Conservation (phyloP, 2,888 invertebrate species). For the Isoperla grammatica region DNA sequence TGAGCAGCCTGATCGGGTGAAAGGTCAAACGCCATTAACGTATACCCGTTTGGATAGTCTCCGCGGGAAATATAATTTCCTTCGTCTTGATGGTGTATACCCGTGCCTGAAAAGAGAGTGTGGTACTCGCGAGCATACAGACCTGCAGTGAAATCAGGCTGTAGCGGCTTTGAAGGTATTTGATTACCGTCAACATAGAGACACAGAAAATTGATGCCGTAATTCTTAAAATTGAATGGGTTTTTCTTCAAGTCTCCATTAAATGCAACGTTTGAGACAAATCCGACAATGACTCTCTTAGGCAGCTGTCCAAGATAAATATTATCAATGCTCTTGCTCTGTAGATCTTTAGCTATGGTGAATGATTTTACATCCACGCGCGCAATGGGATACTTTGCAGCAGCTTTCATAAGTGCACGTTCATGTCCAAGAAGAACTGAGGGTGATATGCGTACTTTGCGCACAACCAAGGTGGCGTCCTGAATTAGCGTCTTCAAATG, state of each 20-base stretch:
- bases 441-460: too few relatives aligned
- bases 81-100: constrained; percentile 1
- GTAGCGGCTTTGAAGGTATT: not conserved
- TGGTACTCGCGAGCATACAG: constrained; percentile 19
- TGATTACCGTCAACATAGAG: not conserved
- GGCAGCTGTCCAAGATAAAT: too few relatives aligned
- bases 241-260: too few relatives aligned
- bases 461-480: too few relatives aligned
- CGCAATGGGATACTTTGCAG: constrained; percentile 27
- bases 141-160: not conserved
- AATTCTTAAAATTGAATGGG: too few relatives aligned
- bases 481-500: too few relatives aligned
- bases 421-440: too few relatives aligned
- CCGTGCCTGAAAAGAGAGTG: constrained; percentile 21
- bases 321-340: constrained; percentile 17
- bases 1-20: not conserved
- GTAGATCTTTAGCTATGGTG: not conserved
- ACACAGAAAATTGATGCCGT: not conserved
- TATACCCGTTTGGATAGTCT: not conserved
- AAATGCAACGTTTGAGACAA: not conserved
- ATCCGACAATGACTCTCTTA: too few relatives aligned
- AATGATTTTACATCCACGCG: too few relatives aligned
- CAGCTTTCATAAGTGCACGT: too few relatives aligned
- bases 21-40: not conserved
- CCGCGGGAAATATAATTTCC: not conserved